Evolutionary conservation across 2,797 vertebrate species (phyloP).

Genomic region (Chaunax sp.): DNA sequence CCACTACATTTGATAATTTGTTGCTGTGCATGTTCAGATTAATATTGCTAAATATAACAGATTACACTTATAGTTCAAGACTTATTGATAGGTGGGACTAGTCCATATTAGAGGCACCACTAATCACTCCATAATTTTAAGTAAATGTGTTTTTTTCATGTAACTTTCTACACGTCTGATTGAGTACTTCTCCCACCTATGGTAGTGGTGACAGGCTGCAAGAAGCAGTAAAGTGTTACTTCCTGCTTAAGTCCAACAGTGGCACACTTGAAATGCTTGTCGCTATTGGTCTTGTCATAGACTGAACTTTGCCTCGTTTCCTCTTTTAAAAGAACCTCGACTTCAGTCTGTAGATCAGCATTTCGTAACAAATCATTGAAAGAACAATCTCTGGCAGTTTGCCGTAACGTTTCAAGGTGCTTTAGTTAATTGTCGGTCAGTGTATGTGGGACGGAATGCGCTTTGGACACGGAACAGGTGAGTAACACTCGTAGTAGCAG

Average conservation of each 20-base stretch:
- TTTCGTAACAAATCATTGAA: too few species aligned
- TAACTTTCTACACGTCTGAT: too few species aligned
- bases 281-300: constrained; percentile 48
- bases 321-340: constrained; percentile 12
- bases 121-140: too few species aligned
- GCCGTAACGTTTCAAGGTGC: fast-evolving
- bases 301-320: constrained; percentile 79
- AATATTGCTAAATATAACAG: too few species aligned
- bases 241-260: constrained; percentile 64
- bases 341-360: fast-evolving
- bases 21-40: too few species aligned
- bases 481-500: constrained; percentile 10
- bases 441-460: neutral
- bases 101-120: too few species aligned
- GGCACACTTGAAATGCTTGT: constrained; percentile 60
- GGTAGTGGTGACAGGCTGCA: neutral
- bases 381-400: too few species aligned
- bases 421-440: too few species aligned
- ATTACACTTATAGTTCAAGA: too few species aligned
- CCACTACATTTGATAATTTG: too few species aligned
- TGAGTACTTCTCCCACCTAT: neutral
- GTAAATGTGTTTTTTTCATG: too few species aligned
- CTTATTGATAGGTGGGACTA: too few species aligned
- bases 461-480: constrained; percentile 48
- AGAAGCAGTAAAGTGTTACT: constrained; percentile 47